Percentiles rank a stretch among this genome's conserved stretches.
Conservation (phyloP, 2,888 invertebrate species). For the Amphipyra berbera region DNA sequence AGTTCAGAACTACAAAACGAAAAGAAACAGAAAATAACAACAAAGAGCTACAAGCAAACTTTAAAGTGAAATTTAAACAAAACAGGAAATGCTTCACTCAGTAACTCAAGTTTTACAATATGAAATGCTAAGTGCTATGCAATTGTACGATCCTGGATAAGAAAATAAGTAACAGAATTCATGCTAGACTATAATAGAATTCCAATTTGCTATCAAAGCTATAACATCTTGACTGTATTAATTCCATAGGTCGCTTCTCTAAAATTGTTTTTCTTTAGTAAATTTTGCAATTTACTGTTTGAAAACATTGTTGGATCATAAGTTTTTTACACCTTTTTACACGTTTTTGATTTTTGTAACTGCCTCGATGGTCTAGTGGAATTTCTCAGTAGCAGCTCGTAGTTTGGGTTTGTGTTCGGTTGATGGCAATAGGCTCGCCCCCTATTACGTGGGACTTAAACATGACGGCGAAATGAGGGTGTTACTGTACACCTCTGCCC, state of each 20-base stretch:
- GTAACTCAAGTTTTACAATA: conserved; percentile 38
- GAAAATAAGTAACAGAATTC: conserved; percentile 57
- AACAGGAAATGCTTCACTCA: conserved; percentile 36
- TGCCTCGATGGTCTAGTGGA: no score
- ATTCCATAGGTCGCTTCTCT: conserved; percentile 47
- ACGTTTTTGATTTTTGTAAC: no score
- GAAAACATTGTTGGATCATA: conserved; percentile 2
- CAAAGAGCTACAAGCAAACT: conserved; percentile 6
- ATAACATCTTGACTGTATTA: conserved; percentile 55
- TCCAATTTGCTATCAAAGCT: conserved; percentile 56
- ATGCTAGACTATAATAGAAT: conserved; percentile 58
- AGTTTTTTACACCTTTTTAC: no score
- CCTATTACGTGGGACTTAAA: no score
- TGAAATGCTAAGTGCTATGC: conserved; percentile 54
- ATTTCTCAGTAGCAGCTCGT: no score
- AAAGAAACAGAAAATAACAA: conserved; percentile 4
- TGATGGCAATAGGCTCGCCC: no score
- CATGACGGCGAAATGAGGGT: no score
- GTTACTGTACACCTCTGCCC: no score
- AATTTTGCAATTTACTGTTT: conserved; percentile 11
- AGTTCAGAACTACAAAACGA: neutral
- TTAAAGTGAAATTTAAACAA: conserved; percentile 38
- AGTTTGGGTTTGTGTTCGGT: no score
- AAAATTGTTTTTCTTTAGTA: conserved; percentile 31
- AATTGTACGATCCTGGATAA: conserved; percentile 57